A percentile compares a stretch with the other conserved stretches of the same genome.
These are phyloP conservation scores for Centruroides vittatus DNA, from an alignment of 1,140 invertebrate species.

Conservation along the genomic window DNA sequence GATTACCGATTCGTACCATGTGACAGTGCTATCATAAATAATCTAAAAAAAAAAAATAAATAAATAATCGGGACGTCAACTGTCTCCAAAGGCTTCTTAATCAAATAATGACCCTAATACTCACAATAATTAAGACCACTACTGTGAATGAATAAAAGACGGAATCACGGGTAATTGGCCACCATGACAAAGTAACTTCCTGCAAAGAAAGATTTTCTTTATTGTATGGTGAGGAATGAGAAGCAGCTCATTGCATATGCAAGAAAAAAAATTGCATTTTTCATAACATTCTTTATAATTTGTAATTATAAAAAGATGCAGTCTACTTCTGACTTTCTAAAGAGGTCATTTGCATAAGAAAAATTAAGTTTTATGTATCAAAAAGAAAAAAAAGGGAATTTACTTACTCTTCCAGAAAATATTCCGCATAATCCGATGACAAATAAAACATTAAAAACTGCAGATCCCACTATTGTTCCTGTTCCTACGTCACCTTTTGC, in stretches of 20 bases:
- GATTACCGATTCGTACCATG: slow-evolving; percentile 23
- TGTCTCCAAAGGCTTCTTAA: not conserved
- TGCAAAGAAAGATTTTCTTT: not conserved
- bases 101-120: not conserved
- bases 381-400: too few relatives aligned
- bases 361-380: too few relatives aligned
- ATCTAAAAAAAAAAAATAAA: slow-evolving; percentile 12
- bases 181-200: slow-evolving; percentile 20
- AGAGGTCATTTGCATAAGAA: too few relatives aligned
- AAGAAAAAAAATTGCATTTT: too few relatives aligned
- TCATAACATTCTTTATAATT: too few relatives aligned
- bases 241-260: too few relatives aligned
- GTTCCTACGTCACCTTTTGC: slow-evolving; percentile 29
- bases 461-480: slow-evolving; percentile 28
- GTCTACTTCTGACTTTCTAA: too few relatives aligned
- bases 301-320: not conserved
- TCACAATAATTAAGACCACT: slow-evolving; percentile 31
- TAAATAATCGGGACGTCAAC: too few relatives aligned
- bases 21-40: slow-evolving; percentile 23
- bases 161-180: slow-evolving; percentile 34
- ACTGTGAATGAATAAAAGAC: slow-evolving; percentile 32
- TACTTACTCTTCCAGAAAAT: slow-evolving; percentile 23
- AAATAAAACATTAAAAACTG: slow-evolving; percentile 30
- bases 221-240: too few relatives aligned
- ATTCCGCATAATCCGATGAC: slow-evolving; percentile 29